Evolutionary conservation across 2,888 invertebrate species (phyloP), one percentile per base, ranked within the genome.

Genomic region (Coenonympha glycerion): DNA sequence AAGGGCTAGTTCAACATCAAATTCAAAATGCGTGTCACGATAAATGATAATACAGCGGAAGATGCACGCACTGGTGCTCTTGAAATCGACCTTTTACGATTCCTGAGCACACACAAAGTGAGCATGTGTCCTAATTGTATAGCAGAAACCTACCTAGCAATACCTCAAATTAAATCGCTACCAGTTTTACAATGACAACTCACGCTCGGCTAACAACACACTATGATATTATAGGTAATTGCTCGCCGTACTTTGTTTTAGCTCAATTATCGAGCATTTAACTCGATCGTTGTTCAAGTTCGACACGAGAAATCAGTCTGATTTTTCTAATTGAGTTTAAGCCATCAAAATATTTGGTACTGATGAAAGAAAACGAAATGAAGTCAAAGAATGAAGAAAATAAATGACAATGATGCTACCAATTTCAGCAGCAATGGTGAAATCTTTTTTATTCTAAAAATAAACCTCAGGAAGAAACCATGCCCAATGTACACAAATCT

Each of bases 61-160:
- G 49, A 62, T 60, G 55, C 69, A 73, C 69, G 84, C 73, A 71
- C 68, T 73, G 71, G 66, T 76, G 80, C 66, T 64, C 78, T 76
- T 64, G 60, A 70, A 78, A 73, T 76, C 66, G 66, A 67, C 58
- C 69, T 75, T 85, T 81, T 81, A 79, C 72, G 80, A 76, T 61
- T 74, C 74, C 71, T 80, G 80, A 73, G 69, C 82, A 86, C 76
- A 81, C 65, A 84, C 78, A 86, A 84, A 79, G 79, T 76, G 64
- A 71, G 72, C 75, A 73, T 74, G 76, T 77, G 75, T 73, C 71
- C 71, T 80, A 83, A 84, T 84, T 71, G 78, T 64, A 73, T 58
- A 61, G 45, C 47, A 55, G 11, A 54, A 26, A 67, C 70, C 68
- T 70, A n/a, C n/a, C n/a, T n/a, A n/a, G n/a, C n/a, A 73, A 76